phyloP scores from a whole-genome alignment of 2,797 vertebrate genomes.

The Morelia viridis region DNA sequence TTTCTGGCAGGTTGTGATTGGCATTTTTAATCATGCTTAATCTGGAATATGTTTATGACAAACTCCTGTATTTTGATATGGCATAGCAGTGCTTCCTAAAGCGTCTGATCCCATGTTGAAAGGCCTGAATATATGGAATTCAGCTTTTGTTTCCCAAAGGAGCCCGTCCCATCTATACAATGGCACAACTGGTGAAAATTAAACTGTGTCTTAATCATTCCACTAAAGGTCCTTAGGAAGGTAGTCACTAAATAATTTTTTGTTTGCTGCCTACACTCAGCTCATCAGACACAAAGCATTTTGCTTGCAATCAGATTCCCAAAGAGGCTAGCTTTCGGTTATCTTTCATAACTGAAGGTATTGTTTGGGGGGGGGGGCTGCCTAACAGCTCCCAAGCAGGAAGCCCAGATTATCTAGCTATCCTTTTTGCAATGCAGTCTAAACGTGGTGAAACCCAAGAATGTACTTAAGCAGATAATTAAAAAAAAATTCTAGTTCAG shows the following conservation, averaged over 20 bases:
- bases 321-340: neutral
- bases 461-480: neutral
- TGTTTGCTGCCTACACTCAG: neutral
- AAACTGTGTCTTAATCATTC: neutral
- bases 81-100: neutral
- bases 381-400: neutral
- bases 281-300: neutral
- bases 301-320: neutral
- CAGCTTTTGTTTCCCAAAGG: neutral
- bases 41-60: neutral
- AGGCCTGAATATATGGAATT: neutral
- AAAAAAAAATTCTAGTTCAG: neutral
- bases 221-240: neutral
- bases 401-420: neutral
- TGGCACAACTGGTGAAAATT: neutral
- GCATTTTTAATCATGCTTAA: neutral
- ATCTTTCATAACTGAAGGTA: neutral
- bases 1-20: neutral
- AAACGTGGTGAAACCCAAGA: neutral
- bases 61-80: neutral
- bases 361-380: neutral
- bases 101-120: neutral
- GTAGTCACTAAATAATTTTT: neutral
- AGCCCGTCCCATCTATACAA: neutral
- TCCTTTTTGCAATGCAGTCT: neutral